These are phyloP conservation scores for Pteronotus mesoamericanus DNA, from an alignment of 2,797 vertebrate genomes.

Conservation along the genomic window DNA sequence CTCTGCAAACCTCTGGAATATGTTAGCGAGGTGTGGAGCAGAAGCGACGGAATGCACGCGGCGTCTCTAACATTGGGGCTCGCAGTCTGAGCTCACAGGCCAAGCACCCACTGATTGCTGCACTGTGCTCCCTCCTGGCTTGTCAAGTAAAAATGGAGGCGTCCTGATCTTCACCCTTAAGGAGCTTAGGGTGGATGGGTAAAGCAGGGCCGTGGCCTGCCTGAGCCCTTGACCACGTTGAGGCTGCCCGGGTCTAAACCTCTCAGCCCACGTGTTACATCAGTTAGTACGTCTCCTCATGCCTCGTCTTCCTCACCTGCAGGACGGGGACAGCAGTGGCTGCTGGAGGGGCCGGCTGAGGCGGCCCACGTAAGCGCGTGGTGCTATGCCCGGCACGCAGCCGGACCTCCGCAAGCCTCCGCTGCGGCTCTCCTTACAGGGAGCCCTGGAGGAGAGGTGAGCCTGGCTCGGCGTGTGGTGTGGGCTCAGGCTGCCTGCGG, in stretches of 20 bases:
- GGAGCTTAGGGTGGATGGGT: background rate
- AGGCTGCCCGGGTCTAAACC: background rate
- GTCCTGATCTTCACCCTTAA: background rate
- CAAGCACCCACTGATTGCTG: background rate
- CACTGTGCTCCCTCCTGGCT: background rate
- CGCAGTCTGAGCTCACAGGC: background rate
- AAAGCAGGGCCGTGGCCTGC: background rate
- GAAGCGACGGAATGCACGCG: background rate
- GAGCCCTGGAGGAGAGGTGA: background rate
- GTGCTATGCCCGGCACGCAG: background rate
- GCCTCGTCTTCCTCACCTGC: background rate
- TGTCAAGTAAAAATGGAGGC: background rate
- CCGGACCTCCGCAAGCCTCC: background rate
- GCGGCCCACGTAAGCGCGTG: background rate
- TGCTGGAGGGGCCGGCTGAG: background rate
- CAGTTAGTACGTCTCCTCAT: background rate
- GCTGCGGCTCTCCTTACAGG: background rate
- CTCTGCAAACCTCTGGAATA: background rate
- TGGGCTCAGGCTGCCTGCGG: background rate
- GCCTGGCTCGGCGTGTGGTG: background rate
- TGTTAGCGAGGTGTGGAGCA: background rate
- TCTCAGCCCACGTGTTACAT: background rate
- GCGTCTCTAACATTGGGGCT: background rate
- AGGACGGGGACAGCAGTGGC: background rate
- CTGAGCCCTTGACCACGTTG: background rate